A percentile compares a stretch with the other conserved stretches of the same genome.
phyloP scores from a whole-genome alignment of 2,888 invertebrate genomes.

The Thera britannica region DNA sequence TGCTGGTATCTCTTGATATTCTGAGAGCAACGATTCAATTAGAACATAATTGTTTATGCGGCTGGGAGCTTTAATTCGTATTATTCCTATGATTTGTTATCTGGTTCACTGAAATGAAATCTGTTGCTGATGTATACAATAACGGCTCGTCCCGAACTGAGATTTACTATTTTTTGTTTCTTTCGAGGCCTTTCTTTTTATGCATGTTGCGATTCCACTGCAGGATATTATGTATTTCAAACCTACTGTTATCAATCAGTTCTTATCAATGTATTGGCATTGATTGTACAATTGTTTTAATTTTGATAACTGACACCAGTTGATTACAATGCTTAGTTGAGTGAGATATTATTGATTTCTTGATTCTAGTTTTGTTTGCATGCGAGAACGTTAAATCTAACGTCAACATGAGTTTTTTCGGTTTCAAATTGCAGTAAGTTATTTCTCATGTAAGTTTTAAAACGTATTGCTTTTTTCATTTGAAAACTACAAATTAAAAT shows the following conservation, averaged over 20 bases:
- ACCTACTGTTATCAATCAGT: constrained; percentile 45
- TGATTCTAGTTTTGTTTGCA: constrained; percentile 29
- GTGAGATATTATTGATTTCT: constrained; percentile 47
- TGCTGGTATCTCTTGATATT: constrained; percentile 17
- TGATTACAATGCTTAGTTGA: constrained; percentile 50
- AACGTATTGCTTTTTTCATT: too few relatives aligned
- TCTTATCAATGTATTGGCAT: constrained; percentile 52
- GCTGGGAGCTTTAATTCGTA: neutral
- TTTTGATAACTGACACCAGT: constrained; percentile 51
- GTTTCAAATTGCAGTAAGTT: constrained; percentile 52
- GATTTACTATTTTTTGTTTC: neutral
- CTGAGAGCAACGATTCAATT: constrained; percentile 13
- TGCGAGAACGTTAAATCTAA: constrained; percentile 18
- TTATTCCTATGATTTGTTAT: constrained; percentile 1
- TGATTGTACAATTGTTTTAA: constrained; percentile 48
- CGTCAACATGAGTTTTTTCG: constrained; percentile 55
- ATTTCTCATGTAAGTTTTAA: neutral
- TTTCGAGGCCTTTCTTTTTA: neutral
- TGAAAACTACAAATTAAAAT: too few relatives aligned
- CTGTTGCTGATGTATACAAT: neutral
- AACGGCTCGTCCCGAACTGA: neutral
- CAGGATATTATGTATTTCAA: constrained; percentile 8
- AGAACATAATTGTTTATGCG: constrained; percentile 13
- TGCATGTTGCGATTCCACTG: constrained; percentile 7
- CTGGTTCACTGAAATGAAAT: neutral